Conservation (phyloP, 2,113 vertebrate species). For the Miniopterus natalensis region DNA sequence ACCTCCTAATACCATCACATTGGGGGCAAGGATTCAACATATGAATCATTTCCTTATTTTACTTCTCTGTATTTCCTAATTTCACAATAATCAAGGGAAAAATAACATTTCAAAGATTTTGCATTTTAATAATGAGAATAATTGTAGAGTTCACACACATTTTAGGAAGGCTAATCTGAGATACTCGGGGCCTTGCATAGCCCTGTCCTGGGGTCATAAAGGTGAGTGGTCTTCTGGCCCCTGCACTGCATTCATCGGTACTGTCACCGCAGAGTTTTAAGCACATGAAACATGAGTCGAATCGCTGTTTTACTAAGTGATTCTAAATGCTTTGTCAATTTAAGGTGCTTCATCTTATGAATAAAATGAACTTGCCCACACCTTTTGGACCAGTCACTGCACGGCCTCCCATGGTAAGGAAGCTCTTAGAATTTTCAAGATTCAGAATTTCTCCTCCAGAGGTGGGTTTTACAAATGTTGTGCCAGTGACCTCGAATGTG, state of each 20-base stretch:
- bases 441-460: background rate
- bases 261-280: background rate
- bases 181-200: background rate
- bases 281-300: background rate
- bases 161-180: background rate
- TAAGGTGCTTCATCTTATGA: slow-evolving; percentile 99
- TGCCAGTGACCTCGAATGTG: background rate
- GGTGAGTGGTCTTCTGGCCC: background rate
- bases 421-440: slow-evolving; percentile 23
- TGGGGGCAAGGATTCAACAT: background rate
- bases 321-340: slow-evolving; percentile 55
- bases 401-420: slow-evolving; percentile 94
- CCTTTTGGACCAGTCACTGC: slow-evolving; percentile 96
- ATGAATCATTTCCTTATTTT: background rate
- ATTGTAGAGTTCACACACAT: background rate
- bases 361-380: slow-evolving; percentile 98
- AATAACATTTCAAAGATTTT: slow-evolving; percentile 14
- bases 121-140: slow-evolving; percentile 17
- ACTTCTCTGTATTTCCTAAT: background rate
- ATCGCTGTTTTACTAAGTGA: background rate
- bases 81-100: background rate
- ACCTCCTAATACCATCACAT: background rate
- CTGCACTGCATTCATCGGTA: background rate
- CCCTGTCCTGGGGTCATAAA: background rate
- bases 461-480: background rate